Percentiles rank a stretch among this genome's conserved stretches.
Evolutionary conservation across 2,113 vertebrate genomes (phyloP).

Genomic region (Physeter macrocephalus): DNA sequence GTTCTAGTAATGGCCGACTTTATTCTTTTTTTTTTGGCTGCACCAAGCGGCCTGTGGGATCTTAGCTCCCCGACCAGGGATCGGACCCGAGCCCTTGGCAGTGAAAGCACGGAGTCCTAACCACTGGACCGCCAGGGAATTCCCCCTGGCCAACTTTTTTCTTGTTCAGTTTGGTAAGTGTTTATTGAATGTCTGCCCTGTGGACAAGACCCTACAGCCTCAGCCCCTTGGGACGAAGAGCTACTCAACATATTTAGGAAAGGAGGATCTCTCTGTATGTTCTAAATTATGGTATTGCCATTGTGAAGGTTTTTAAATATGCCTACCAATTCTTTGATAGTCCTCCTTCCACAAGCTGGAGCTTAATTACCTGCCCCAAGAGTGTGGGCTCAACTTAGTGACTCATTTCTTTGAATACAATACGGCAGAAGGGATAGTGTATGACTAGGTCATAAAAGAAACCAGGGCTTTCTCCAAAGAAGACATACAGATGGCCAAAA

Average conservation of each 20-base stretch:
- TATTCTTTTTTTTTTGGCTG: no score
- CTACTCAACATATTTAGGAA: not conserved
- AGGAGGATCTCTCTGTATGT: not conserved
- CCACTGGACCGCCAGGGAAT: no score
- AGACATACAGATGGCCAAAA: not conserved
- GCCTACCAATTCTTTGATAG: not conserved
- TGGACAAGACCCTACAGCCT: not conserved
- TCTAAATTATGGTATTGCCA: not conserved
- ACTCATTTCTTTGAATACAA: not conserved
- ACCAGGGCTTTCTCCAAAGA: not conserved
- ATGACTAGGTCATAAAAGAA: not conserved
- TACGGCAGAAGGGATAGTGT: not conserved
- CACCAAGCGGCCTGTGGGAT: no score
- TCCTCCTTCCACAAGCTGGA: not conserved
- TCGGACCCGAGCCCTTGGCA: no score
- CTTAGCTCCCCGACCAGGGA: no score
- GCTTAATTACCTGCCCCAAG: rapidly evolving
- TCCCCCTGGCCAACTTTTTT: not conserved
- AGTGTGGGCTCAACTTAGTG: not conserved
- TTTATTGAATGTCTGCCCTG: not conserved
- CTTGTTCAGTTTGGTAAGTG: not conserved
- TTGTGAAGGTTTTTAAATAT: not conserved
- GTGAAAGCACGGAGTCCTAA: no score
- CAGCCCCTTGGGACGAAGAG: not conserved
- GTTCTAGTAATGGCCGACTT: not conserved